These are phyloP conservation scores for Trachemys scripta DNA, from an alignment of 2,113 vertebrate genomes.

Conservation along the genomic window DNA sequence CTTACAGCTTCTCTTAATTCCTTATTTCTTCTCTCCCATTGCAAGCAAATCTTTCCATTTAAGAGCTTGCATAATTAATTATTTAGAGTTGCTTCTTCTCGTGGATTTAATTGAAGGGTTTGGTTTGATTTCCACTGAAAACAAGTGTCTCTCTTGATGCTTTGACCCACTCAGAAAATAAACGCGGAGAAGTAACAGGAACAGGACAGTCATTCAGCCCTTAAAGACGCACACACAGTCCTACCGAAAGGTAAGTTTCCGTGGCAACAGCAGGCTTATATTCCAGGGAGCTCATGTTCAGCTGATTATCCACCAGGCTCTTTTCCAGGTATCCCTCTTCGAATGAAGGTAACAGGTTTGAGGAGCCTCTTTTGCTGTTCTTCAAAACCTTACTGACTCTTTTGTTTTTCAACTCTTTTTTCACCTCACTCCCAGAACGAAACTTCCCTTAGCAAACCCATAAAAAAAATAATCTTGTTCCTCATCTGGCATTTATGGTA, in stretches of 20 bases:
- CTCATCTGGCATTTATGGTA: neutral
- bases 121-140: neutral
- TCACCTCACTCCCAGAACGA: neutral
- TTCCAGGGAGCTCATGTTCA: no score
- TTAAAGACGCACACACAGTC: no score
- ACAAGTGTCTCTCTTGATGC: neutral
- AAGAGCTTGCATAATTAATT: no score
- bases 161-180: neutral
- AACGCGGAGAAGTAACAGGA: neutral
- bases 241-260: neutral
- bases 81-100: neutral
- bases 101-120: neutral
- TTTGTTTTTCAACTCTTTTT: neutral
- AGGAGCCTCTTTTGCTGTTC: neutral
- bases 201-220: no score
- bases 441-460: neutral
- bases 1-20: neutral
- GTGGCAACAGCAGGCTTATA: neutral
- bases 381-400: neutral
- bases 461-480: no score
- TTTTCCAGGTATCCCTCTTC: neutral
- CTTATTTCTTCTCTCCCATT: no score
- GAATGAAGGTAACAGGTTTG: neutral
- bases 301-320: no score
- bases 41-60: no score